These are phyloP conservation scores for Rhinoraja longicauda DNA, from an alignment of 2,797 vertebrate genomes.

Conservation along the genomic window DNA sequence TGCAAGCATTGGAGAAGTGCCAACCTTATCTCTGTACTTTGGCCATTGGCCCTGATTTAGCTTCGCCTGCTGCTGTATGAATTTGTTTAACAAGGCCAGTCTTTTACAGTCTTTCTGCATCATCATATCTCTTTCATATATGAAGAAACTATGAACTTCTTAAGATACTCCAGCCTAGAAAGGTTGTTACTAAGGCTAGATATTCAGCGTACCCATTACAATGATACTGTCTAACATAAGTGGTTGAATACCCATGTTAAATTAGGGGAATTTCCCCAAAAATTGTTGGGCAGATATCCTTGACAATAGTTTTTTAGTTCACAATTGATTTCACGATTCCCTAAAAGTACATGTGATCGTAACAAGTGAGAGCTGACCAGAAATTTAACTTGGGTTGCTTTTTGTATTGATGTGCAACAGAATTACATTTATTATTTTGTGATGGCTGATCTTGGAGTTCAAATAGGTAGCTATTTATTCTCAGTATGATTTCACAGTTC, in stretches of 20 bases:
- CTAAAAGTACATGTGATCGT: background rate
- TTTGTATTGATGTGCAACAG: background rate
- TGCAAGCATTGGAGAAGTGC: background rate
- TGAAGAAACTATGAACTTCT: background rate
- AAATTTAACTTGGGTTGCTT: background rate
- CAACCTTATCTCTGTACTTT: background rate
- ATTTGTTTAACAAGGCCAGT: background rate
- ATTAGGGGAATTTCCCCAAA: background rate
- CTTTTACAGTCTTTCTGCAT: background rate
- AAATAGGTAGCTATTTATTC: background rate
- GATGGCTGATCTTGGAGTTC: background rate
- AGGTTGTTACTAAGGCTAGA: background rate
- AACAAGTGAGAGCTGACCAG: background rate
- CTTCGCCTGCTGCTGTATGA: background rate
- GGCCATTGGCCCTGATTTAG: background rate
- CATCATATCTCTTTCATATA: background rate
- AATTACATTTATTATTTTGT: background rate
- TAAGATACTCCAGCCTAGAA: background rate
- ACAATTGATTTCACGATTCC: background rate
- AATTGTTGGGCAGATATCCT: background rate
- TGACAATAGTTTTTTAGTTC: background rate
- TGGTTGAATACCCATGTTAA: background rate
- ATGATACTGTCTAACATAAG: background rate
- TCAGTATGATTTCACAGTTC: background rate
- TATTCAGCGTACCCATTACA: background rate